These are phyloP conservation scores for Oryzias sinensis DNA, from an alignment of 2,797 vertebrate species.

Conservation along the genomic window DNA sequence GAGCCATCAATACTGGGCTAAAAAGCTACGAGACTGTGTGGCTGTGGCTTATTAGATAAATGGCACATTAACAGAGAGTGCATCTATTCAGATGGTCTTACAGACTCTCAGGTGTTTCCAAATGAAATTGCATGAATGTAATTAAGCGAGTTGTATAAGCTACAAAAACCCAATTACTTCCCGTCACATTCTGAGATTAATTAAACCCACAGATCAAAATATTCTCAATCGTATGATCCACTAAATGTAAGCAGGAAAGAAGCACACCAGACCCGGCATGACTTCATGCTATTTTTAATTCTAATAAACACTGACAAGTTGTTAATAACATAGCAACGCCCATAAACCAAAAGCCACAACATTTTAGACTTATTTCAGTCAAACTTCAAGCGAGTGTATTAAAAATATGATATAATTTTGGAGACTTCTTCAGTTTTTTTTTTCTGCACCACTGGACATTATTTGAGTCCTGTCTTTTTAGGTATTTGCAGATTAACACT, in stretches of 20 bases:
- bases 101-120: constrained; percentile 92
- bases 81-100: constrained; percentile 85
- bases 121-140: constrained; percentile 89
- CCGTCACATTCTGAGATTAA: constrained; percentile 94
- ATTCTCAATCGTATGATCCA: constrained; percentile 86
- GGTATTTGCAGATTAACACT: not conserved
- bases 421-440: not conserved
- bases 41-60: constrained; percentile 84
- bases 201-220: constrained; percentile 93
- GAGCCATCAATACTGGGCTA: constrained; percentile 34
- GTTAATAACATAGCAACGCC: constrained; percentile 80
- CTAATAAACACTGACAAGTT: constrained; percentile 83
- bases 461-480: not conserved
- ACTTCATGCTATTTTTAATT: constrained; percentile 10
- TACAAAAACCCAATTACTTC: constrained; percentile 91
- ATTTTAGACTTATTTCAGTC: constrained; percentile 5
- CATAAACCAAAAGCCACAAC: constrained; percentile 17
- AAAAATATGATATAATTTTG: not conserved
- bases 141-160: constrained; percentile 90
- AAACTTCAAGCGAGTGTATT: constrained; percentile 14
- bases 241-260: constrained; percentile 15
- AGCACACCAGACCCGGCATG: not conserved
- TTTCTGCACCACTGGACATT: constrained; percentile 4
- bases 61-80: constrained; percentile 87
- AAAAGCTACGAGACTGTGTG: constrained; percentile 48